A percentile compares a stretch with the other conserved stretches of the same genome.
These are phyloP conservation scores for Myxocyprinus asiaticus DNA, from an alignment of 2,113 vertebrate genomes.

Conservation along the genomic window DNA sequence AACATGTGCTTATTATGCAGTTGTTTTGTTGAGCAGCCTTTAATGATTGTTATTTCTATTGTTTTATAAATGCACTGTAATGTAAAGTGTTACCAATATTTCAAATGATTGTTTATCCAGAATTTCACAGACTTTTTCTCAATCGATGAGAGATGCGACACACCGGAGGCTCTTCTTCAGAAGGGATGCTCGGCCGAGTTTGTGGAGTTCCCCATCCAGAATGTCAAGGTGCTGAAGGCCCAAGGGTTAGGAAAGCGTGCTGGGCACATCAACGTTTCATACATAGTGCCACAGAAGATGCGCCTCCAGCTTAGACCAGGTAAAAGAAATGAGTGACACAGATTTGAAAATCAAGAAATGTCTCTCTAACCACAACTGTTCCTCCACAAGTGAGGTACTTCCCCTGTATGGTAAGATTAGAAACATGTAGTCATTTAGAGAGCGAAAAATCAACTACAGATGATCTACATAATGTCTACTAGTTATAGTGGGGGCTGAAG, in stretches of 20 bases:
- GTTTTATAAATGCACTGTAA: background rate
- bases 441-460: background rate
- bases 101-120: conserved; percentile 63
- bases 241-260: conserved; percentile 76
- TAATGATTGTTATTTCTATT: background rate
- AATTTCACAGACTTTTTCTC: conserved; percentile 87
- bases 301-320: conserved; percentile 85
- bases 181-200: conserved; percentile 80
- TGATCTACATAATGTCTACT: background rate
- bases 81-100: background rate
- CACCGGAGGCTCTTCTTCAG: conserved; percentile 74
- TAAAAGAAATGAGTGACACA: conserved; percentile 57
- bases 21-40: too few relatives aligned
- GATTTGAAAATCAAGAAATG: conserved; percentile 38
- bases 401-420: background rate
- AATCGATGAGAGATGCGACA: conserved; percentile 85
- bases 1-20: too few relatives aligned
- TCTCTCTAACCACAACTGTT: conserved; percentile 20
- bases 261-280: conserved; percentile 75
- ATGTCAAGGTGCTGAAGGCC: conserved; percentile 76
- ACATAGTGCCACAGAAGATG: conserved; percentile 92
- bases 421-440: conserved; percentile 17
- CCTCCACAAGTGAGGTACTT: conserved; percentile 5
- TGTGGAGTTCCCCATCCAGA: conserved; percentile 84
- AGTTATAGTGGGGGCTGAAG: background rate